phyloP scores from a whole-genome alignment of 2,797 vertebrate genomes.

The Caiman crocodilus region DNA sequence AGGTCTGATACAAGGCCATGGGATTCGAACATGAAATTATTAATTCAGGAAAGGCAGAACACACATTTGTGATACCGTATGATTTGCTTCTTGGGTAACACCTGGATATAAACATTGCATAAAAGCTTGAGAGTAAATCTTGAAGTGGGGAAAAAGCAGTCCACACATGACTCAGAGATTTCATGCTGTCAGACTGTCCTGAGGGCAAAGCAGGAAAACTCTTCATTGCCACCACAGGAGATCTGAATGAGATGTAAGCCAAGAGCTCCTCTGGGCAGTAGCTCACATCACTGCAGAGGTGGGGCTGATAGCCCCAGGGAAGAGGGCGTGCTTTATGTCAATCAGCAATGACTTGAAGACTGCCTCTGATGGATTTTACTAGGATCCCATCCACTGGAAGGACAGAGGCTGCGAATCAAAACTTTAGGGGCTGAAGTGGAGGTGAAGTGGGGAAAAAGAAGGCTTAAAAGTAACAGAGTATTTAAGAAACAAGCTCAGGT shows the following conservation, averaged over 20 bases:
- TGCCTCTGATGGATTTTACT: not conserved
- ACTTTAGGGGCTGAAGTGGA: not conserved
- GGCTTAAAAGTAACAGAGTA: not conserved
- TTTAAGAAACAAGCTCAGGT: not conserved
- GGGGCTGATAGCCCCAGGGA: not conserved
- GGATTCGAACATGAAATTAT: fast-evolving
- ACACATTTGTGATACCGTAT: fast-evolving
- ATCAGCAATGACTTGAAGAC: not conserved
- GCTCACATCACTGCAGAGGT: conserved; percentile 1
- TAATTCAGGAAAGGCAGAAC: not conserved
- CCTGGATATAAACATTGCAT: fast-evolving
- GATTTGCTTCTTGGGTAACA: fast-evolving
- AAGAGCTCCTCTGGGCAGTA: not conserved
- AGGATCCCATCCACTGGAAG: not conserved
- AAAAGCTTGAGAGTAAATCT: not conserved
- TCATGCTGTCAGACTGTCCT: not conserved
- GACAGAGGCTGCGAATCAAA: not conserved
- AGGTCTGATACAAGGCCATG: fast-evolving
- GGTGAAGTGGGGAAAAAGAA: fast-evolving
- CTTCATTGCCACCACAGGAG: conserved; percentile 15
- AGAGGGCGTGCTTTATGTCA: not conserved
- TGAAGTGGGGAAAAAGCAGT: not conserved
- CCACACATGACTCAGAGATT: conserved; percentile 4
- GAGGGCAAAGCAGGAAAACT: conserved; percentile 2
- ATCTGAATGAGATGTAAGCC: conserved; percentile 30